Evolutionary conservation across 53 echinoderm and acorn worm species (phyloP), one percentile per base, ranked within the genome.

Genomic region (Hippasteria phrygiana): DNA sequence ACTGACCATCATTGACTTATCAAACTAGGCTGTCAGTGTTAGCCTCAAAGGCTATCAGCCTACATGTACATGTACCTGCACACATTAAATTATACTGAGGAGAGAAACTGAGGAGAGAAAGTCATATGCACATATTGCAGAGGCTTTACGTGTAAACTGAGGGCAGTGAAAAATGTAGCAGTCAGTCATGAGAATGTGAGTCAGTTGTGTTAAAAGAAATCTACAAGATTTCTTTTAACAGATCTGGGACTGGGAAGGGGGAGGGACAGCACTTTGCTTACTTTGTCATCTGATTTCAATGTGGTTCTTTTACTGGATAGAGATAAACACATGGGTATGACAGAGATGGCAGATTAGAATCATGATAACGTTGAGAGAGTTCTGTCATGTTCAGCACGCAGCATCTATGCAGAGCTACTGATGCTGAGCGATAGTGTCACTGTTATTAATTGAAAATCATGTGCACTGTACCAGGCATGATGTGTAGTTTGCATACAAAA

Each of bases 211-310:
- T 55, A 3, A 28, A 12, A 46, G 76, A 77, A 65, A 77, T 28
- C 32, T 55, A 3, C 1, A 12, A 46, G 76, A 77, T 46, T 64
- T 28, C 32, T 72, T 26, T 5, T 26, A 8, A 59, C 18, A 6
- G 17, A 6, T 59, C 59, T 24, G 59, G 59, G 59, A 59, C 11
- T 45, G 6, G 11, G 56, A n/a, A 18, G 33, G 11, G 36, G 67
- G 73, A 43, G 40, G 56, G 72, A 73, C 37, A 73, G 18, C 55
- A 74, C 74, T 87, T 74, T 38, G 74, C 28, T 74, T 38, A 62
- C 28, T 14, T 72, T 77, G 59, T 78, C 78, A 3, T 16, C 47
- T 5, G 42, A 40, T 59, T n/a, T 59, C 38, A 37, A 24, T 39
- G 4, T 62, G 54, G 56, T 42, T 24, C 38, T 59, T 56, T 39